Evolutionary conservation across 2,888 invertebrate genomes (phyloP).

Genomic region (Amphipyra berbera): DNA sequence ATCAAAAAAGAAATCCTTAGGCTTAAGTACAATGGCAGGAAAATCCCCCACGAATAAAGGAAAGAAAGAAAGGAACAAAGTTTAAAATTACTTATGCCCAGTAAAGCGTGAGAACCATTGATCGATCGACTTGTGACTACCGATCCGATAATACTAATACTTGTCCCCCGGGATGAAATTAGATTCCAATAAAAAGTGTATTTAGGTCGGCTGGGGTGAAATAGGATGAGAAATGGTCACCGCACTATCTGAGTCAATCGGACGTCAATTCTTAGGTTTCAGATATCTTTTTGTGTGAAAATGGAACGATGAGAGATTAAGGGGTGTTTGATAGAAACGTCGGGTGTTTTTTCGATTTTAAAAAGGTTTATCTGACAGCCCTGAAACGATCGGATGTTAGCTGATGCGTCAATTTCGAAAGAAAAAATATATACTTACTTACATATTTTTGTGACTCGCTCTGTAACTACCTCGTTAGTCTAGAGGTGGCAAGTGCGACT

Average conservation of each 20-base stretch:
- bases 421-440: too few relatives aligned
- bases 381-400: background rate
- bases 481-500: too few relatives aligned
- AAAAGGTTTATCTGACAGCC: conserved; percentile 9
- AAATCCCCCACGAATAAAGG: too few relatives aligned
- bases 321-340: conserved; percentile 9
- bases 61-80: too few relatives aligned
- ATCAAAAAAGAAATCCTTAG: too few relatives aligned
- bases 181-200: conserved; percentile 65
- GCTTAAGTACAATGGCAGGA: too few relatives aligned
- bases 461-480: too few relatives aligned
- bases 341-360: background rate
- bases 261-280: conserved; percentile 38
- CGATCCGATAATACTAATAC: conserved; percentile 49
- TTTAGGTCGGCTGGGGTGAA: conserved; percentile 39
- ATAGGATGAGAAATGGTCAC: conserved; percentile 58
- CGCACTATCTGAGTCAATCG: conserved; percentile 36
- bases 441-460: too few relatives aligned
- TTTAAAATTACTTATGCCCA: too few relatives aligned
- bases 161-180: conserved; percentile 60
- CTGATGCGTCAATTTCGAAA: too few relatives aligned
- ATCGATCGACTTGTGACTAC: conserved; percentile 60
- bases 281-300: conserved; percentile 28
- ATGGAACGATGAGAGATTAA: conserved; percentile 12
- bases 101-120: conserved; percentile 40